A percentile compares a stretch with the other conserved stretches of the same genome.
Evolutionary conservation across 2,797 vertebrate species (phyloP).

Genomic region (Hyperoplus immaculatus): DNA sequence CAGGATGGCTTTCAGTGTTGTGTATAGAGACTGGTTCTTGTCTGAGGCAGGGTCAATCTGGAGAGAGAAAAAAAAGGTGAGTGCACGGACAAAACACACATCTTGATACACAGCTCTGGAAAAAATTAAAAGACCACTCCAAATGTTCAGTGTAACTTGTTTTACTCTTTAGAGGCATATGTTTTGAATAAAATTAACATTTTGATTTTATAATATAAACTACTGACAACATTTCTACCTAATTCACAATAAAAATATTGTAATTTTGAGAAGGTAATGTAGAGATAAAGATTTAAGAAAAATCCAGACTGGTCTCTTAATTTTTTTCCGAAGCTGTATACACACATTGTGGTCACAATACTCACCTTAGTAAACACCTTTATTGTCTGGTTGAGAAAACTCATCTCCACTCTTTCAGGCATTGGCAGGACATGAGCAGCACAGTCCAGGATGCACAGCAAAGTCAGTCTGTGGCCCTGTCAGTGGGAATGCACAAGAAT

Average conservation of each 20-base stretch:
- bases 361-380: slow-evolving; percentile 94
- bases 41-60: slow-evolving; percentile 83
- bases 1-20: slow-evolving; percentile 89
- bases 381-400: slow-evolving; percentile 89
- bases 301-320: too few relatives aligned
- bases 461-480: slow-evolving; percentile 91
- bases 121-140: too few relatives aligned
- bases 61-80: background rate
- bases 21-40: slow-evolving; percentile 84
- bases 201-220: too few relatives aligned
- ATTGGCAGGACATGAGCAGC: slow-evolving; percentile 87
- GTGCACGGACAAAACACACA: background rate
- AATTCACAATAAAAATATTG: too few relatives aligned
- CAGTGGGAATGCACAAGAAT: background rate
- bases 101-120: background rate
- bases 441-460: slow-evolving; percentile 93
- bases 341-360: rapidly evolving
- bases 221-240: too few relatives aligned
- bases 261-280: too few relatives aligned
- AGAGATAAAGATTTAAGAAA: too few relatives aligned
- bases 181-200: too few relatives aligned
- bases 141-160: too few relatives aligned
- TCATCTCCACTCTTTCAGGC: slow-evolving; percentile 88
- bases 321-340: background rate
- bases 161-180: too few relatives aligned